Evolutionary conservation across 2,888 invertebrate genomes (phyloP), one percentile per base, ranked within the genome.

Genomic region (Pachymerium ferrugineum): DNA sequence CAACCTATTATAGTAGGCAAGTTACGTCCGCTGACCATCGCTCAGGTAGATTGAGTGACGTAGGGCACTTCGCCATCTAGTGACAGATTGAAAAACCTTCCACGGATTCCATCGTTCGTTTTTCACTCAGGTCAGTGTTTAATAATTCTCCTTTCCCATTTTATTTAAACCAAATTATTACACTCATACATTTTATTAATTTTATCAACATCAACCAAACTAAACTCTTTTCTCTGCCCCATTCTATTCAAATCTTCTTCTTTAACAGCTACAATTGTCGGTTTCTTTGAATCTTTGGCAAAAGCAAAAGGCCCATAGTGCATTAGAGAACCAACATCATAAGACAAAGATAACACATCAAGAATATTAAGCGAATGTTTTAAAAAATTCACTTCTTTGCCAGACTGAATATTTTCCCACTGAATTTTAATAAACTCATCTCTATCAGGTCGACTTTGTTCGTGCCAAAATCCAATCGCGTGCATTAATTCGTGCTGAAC

Each of bases 401-500:
- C 16, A 80, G 78, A 70, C 16, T 47, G 62, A 22, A 84, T 82
- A 77, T 83, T 84, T n/a, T 79, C 78, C 79, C 80, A 81, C 73
- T 81, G 78, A 47, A 84, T 80, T 29, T 76, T 80, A 68, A 85
- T 82, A 77, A 81, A 81, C 8, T 79, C 77, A 76, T 85, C 85
- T 25, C 85, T 79, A 80, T 85, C 85, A 1, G 78, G 78, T 35
- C 85, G 78, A 73, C 81, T 83, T 77, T 85, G 85, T 76, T 85
- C 85, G 77, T 85, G 85, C 83, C 83, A 83, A 78, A 85, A 84
- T 0, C 85, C 84, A 1, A 83, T 78, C 0, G 83, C 82, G 77
- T 85, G 85, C 81, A 85, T 82, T 31, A 85, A 78, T 78, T 85
- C 85, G 77, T 85, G 85, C 74, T 84, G 80, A 30, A 84, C 82